Conservation (phyloP, 2,888 invertebrate genomes). For the Synergus umbraculus region DNA sequence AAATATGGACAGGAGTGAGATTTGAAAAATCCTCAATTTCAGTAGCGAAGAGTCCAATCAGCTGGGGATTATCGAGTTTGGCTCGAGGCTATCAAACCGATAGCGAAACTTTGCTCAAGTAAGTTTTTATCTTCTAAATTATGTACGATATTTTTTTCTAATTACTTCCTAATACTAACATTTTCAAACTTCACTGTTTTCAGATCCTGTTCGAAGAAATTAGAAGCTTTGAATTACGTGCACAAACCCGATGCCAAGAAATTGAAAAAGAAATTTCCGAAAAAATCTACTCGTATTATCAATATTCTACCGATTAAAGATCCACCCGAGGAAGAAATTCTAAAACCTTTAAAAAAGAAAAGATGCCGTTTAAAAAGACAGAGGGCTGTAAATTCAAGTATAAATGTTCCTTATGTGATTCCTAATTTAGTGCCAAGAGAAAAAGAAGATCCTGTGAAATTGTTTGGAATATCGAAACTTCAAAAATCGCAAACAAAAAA, state of each 20-base stretch:
- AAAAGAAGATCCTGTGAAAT: slow-evolving; percentile 65
- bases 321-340: slow-evolving; percentile 59
- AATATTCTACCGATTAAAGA: slow-evolving; percentile 59
- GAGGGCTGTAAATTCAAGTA: slow-evolving; percentile 61
- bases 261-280: slow-evolving; percentile 58
- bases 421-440: slow-evolving; percentile 54
- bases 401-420: slow-evolving; percentile 50
- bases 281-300: slow-evolving; percentile 56
- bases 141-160: not conserved
- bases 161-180: not conserved
- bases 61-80: slow-evolving; percentile 83
- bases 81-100: slow-evolving; percentile 80
- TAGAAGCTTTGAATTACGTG: slow-evolving; percentile 74
- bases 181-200: slow-evolving; percentile 44
- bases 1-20: slow-evolving; percentile 85
- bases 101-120: slow-evolving; percentile 81
- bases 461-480: slow-evolving; percentile 62
- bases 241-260: slow-evolving; percentile 57
- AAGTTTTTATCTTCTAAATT: slow-evolving; percentile 53
- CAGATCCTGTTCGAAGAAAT: slow-evolving; percentile 84
- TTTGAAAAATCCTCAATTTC: slow-evolving; percentile 75
- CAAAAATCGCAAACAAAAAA: slow-evolving; percentile 65
- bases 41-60: slow-evolving; percentile 78
- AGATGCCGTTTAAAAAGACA: slow-evolving; percentile 65
- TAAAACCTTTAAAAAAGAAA: slow-evolving; percentile 68